Base-by-base conservation (phyloP, 2,888 invertebrate species). In the Diarsia mendica region DNA sequence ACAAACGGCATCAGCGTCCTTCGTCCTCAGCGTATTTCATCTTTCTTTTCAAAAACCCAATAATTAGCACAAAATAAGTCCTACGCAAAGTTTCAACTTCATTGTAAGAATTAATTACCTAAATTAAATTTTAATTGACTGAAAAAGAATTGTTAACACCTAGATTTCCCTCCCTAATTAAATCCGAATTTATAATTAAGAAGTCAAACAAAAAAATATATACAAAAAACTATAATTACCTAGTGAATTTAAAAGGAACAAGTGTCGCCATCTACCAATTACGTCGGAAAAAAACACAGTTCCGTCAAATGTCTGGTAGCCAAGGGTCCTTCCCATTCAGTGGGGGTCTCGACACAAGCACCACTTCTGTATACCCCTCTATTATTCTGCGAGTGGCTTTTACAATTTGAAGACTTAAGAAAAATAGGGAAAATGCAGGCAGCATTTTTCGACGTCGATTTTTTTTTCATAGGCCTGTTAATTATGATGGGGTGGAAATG, bases 361-460 rank as follows among this genome's bases (percentile, higher is more conserved):
- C 88, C 87, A 78, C 87, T 87, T 28, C 48, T 80, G 71, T 80
- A 63, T 79, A 87, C 88, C 87, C 82, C 79, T 78, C 87, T 86
- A 87, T 87, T 87, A 87, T 87, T 83, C 60, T 44, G 66, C 71
- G 72, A 87, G 87, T 78, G 85, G 61, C 80, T 84, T 88, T 88
- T 85, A 87, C 88, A 87, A 87, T 87, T 83, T 85, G 82, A 88
- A 87, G 87, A 74, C 87, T 87, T 83, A 88, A 88, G 87, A 88
- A 87, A 87, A 87, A 87, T 88, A 87, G 77, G 75, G 67, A 86
- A 83, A 80, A 83, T 84, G 83, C 83, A 72, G 18, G 65, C 76
- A 64, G 72, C 58, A 81, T 86, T 87, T 87, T 87, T 76, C 69
- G n/a, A 75, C 86, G 83, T 80, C 71, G 64, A 86, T 86, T 87